Evolutionary conservation across 1,140 invertebrate species (phyloP), one percentile per base, ranked within the genome.

Genomic region (Conus ventricosus): DNA sequence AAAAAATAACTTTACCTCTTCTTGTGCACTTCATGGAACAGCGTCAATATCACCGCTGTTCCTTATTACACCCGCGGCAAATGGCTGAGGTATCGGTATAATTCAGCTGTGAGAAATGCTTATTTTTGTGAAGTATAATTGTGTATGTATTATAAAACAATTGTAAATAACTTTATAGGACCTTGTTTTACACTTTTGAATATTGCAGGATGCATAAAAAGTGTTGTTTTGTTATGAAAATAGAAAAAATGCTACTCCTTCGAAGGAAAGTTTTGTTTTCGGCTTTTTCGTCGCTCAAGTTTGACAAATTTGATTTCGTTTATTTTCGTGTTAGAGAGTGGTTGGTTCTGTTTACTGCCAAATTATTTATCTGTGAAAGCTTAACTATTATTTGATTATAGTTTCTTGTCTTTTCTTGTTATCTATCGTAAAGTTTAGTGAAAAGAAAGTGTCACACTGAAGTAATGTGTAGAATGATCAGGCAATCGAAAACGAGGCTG

Each of bases 141-240:
- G 39, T 71, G 51, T 27, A 39, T 51, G 51, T 23, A 23, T 51
- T 10, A 51, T 75, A 11, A 85, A 85, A 85, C 84, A 75, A 20
- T 75, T 23, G 63, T 75, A 27, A 75, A 17, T 75, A 71, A 53
- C 39, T 75, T 75, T 39, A 5, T 23, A 75, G 15, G 23, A 20
- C 54, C 51, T 85, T 87, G 75, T 87, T 87, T 87, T 80, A 87
- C 86, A 87, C 86, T 87, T 87, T 87, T 87, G 27, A 54, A n/a
- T 54, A 87, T 39, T 80, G 20, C 7, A 20, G 67, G 20, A 71
- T 17, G 67, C 20, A 23, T 71, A n/a, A 23, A 71, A 71, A 20
- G 67, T n/a, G 67, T n/a, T 71, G 20, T 71, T 71, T 71, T 71
- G 20, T 6, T 71, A 71, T 71, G 23, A 71, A 71, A 71, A 71